These are phyloP conservation scores for Oryctes rhinoceros DNA, from an alignment of 1,140 invertebrate species.

Conservation along the genomic window DNA sequence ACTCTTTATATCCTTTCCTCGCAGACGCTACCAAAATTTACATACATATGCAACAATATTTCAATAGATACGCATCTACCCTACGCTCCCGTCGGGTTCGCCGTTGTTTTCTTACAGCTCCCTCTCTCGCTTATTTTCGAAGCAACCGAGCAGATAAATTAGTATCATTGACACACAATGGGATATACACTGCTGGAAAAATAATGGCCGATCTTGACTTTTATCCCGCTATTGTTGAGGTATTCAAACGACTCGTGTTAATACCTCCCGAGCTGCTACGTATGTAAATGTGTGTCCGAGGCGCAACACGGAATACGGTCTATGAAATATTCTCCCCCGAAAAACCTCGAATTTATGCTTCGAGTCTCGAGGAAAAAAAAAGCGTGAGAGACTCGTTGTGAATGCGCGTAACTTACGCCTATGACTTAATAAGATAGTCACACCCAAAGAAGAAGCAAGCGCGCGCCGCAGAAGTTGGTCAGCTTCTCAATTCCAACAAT, in stretches of 20 bases:
- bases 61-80: neutral
- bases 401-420: neutral
- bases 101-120: neutral
- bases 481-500: too few relatives aligned
- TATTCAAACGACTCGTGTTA: neutral
- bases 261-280: neutral
- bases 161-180: conserved; percentile 4
- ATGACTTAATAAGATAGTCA: neutral
- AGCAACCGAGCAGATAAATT: neutral
- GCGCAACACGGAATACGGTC: neutral
- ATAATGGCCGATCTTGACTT: conserved; percentile 4
- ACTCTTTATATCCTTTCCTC: neutral
- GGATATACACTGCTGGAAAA: neutral
- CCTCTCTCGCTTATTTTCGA: neutral
- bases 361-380: neutral
- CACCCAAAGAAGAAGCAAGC: too few relatives aligned
- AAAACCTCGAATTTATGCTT: too few relatives aligned
- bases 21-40: neutral
- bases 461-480: too few relatives aligned
- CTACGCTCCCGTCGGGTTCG: neutral
- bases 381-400: neutral
- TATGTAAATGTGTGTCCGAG: neutral
- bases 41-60: neutral
- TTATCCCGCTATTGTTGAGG: neutral
- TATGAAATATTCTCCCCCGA: neutral